Conservation (phyloP, 2,113 vertebrate species). For the Lophius piscatorius region DNA sequence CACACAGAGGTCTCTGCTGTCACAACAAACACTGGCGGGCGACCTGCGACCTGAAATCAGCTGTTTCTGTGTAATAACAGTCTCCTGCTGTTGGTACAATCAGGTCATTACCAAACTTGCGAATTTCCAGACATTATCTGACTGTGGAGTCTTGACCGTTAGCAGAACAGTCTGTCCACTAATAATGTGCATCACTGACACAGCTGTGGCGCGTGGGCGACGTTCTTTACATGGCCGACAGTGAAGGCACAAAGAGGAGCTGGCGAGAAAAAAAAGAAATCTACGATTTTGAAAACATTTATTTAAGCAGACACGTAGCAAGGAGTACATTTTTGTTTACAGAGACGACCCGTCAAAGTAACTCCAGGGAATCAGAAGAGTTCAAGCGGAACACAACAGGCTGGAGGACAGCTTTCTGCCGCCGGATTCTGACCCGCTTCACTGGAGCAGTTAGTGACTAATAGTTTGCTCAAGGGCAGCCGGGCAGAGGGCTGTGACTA, state of each 20-base stretch:
- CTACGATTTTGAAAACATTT: conserved; percentile 10
- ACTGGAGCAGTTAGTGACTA: conserved; percentile 2
- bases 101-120: conserved; percentile 23
- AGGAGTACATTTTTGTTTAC: conserved; percentile 25
- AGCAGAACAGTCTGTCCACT: not conserved
- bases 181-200: conserved; percentile 5
- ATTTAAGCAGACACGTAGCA: conserved; percentile 11
- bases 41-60: conserved; percentile 31
- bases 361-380: conserved; percentile 14
- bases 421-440: conserved; percentile 6
- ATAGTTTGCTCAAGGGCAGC: conserved; percentile 44
- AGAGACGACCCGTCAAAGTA: conserved; percentile 4
- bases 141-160: conserved; percentile 6
- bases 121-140: conserved; percentile 18
- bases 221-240: not conserved
- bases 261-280: too few relatives aligned
- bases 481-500: not conserved
- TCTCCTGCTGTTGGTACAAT: conserved; percentile 27
- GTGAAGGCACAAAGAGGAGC: too few relatives aligned
- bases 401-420: not conserved
- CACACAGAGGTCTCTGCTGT: conserved; percentile 39
- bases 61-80: conserved; percentile 42
- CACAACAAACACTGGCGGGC: conserved; percentile 50
- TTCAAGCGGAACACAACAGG: conserved; percentile 17
- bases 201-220: not conserved